Conservation (phyloP, 2,888 invertebrate genomes). For the Galerucella calmariensis region DNA sequence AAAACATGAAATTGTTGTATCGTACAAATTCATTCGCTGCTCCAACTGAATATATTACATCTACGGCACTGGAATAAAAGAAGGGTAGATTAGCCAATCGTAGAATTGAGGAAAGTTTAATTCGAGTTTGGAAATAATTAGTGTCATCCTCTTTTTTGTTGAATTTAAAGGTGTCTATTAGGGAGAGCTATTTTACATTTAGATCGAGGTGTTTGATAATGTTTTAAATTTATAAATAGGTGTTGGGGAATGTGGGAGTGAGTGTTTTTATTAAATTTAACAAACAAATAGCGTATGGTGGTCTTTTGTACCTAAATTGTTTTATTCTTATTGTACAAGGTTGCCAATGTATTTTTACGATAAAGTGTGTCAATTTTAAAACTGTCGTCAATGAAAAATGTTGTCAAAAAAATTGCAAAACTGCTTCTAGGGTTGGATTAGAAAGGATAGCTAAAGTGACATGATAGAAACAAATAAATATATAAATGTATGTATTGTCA, state of each 20-base stretch:
- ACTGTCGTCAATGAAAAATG: too few species aligned
- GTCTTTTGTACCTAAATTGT: too few species aligned
- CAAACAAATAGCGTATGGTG: neutral
- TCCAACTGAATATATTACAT: neutral
- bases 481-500: too few species aligned
- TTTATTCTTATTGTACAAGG: too few species aligned
- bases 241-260: constrained; percentile 20
- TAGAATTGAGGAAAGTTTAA: constrained; percentile 46
- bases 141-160: constrained; percentile 34
- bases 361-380: too few species aligned
- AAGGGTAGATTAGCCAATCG: constrained; percentile 12
- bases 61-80: constrained; percentile 9
- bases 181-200: constrained; percentile 23
- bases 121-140: constrained; percentile 40
- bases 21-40: neutral
- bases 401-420: too few species aligned
- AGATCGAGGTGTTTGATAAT: constrained; percentile 25
- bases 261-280: constrained; percentile 10
- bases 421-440: too few species aligned
- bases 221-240: constrained; percentile 27
- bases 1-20: too few species aligned
- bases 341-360: too few species aligned
- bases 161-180: constrained; percentile 29
- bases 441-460: too few species aligned
- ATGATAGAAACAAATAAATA: too few species aligned